Evolutionary conservation across 2,113 vertebrate species (phyloP), one percentile per base, ranked within the genome.

Genomic region (Tricholaema leucomelas): DNA sequence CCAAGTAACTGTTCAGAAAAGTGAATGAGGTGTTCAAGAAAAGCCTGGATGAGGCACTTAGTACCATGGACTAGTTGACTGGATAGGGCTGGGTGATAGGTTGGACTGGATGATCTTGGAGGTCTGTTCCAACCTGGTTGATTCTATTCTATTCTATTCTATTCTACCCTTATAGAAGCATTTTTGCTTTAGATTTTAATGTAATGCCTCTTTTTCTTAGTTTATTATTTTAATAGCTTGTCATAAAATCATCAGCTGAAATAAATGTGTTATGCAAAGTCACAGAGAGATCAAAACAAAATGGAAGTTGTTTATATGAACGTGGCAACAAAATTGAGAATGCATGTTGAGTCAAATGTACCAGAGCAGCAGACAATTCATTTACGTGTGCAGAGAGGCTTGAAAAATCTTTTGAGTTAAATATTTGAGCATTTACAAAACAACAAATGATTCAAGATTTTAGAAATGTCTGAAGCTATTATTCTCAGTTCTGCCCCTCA

Each of bases 321-420:
- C 92, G 76, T 77, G 65, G 71, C 44, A 89, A 15, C n/a, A 94
- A 95, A 96, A 94, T 92, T 93, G 95, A 91, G 84, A 96, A 91
- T 77, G 48, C 91, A 64, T 92, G 90, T 96, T 94, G 65, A 94
- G 64, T 85, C 81, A 87, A 95, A 96, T 92, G 79, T 93, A 87
- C 52, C 87, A 94, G 91, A 96, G 89, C 84, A 91, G 60, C 82
- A 93, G 28, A 90, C 72, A 87, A 87, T 64, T 80, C 75, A 87
- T 93, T 87, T 52, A 35, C n/a, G 79, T 70, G 87, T 80, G 83
- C 91, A 94, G 64, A 77, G 71, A 93, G 12, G 79, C 90, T 87
- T 94, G 59, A 90, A 94, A 92, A 77, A 9, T 24, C 54, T 93
- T 92, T 88, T 88, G 23, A 87, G 86, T 79, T 93, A 76, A 85